These are phyloP conservation scores for Phasianus colchicus DNA, from an alignment of 2,113 vertebrate species.

Conservation along the genomic window DNA sequence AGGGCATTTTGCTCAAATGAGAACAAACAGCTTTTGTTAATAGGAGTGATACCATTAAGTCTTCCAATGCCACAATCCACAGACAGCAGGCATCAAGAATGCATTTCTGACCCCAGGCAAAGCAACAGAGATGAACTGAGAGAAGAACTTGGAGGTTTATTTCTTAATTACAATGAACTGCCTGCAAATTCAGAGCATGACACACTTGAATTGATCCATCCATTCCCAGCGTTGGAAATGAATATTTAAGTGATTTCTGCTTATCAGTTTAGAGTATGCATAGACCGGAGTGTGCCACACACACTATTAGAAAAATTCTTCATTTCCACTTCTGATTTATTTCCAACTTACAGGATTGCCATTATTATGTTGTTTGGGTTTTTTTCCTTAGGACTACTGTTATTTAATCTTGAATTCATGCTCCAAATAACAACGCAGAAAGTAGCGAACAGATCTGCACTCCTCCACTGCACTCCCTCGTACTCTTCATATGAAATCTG, in stretches of 20 bases:
- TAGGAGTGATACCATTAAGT: neutral
- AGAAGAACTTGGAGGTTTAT: constrained; percentile 12
- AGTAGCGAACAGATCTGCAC: neutral
- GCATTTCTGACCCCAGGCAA: neutral
- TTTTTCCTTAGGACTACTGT: neutral
- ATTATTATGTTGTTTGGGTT: neutral
- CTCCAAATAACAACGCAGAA: neutral
- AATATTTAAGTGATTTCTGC: neutral
- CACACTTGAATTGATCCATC: neutral
- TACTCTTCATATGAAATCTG: neutral
- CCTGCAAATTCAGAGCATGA: constrained; percentile 24
- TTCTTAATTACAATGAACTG: constrained; percentile 12
- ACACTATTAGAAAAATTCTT: neutral
- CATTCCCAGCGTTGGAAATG: neutral
- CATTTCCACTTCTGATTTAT: neutral
- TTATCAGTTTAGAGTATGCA: neutral
- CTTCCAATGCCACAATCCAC: neutral
- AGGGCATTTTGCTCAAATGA: constrained; percentile 54
- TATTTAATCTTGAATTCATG: neutral
- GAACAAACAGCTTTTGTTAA: constrained; percentile 57
- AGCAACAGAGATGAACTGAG: neutral
- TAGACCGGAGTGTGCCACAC: neutral
- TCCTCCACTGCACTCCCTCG: neutral
- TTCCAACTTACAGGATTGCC: neutral
- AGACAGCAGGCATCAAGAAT: constrained; percentile 1